phyloP scores from a whole-genome alignment of 2,888 invertebrate genomes.

The Saturnia japonica region DNA sequence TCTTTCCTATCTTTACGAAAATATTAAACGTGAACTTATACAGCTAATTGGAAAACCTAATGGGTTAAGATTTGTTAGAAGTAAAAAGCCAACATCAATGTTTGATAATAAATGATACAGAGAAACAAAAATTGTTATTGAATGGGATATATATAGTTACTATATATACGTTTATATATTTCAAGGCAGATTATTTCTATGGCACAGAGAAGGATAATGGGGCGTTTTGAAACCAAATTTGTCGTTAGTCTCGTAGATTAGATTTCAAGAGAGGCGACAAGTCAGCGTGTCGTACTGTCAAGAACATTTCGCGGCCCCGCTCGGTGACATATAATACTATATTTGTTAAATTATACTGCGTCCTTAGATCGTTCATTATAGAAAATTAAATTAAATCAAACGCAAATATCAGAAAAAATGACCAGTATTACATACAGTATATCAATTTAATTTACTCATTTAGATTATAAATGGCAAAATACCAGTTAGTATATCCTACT shows the following conservation, averaged over 20 bases:
- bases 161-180: constrained; percentile 13
- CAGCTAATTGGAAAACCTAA: too few relatives aligned
- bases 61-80: not conserved
- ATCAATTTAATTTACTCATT: not conserved
- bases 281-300: constrained; percentile 59
- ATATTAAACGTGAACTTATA: too few relatives aligned
- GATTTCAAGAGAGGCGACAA: constrained; percentile 60
- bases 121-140: not conserved
- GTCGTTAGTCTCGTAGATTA: constrained; percentile 42
- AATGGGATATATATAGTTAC: not conserved
- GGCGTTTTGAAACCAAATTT: constrained; percentile 23
- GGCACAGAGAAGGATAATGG: constrained; percentile 20
- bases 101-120: not conserved
- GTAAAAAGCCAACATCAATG: not conserved
- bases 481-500: too few relatives aligned
- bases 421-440: not conserved
- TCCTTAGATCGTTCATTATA: not conserved
- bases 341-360: constrained; percentile 30
- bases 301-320: constrained; percentile 49
- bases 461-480: not conserved
- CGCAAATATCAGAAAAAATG: not conserved
- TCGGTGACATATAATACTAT: constrained; percentile 22
- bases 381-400: not conserved
- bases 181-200: constrained; percentile 15
- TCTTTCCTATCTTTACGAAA: too few relatives aligned